Base-by-base conservation (phyloP, 1,140 invertebrate genomes). In the Cheumatopsyche charites region DNA sequence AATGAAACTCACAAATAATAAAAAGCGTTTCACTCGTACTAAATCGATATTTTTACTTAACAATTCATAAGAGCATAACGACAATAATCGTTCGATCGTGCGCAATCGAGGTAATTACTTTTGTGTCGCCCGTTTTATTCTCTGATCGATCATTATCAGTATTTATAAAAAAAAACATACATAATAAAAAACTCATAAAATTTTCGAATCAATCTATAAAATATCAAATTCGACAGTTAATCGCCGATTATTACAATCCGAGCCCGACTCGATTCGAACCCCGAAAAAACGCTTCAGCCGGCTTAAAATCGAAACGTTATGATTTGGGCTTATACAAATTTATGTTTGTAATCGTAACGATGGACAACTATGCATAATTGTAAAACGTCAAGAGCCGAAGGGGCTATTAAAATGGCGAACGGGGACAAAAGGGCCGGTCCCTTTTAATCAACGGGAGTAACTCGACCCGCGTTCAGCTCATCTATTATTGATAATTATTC, bases 401-500 rank as follows among this genome's bases (percentile, higher is more conserved):
- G 29, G 23, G 25, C 62, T 52, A 41, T 65, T 61, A 70, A 70
- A 70, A 61, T 36, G 55, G 29, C 62, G 41, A 65, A 29, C 21
- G 26, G 21, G 45, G 26, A 70, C 36, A 41, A 63, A 71, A 65
- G 49, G 58, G 29, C 21, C 55, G 55, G 55, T 21, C 69, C 63
- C 45, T 43, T 65, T 66, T 58, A 67, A 72, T 72, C 62, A 67
- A 43, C 52, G 21, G 63, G 70, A 67, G 70, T 72, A 72, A 72
- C 47, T 58, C 41, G 62, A 66, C 47, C 47, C 70, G 55, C 58
- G 58, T 12, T 25, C 29, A 25, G 19, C 13, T 63, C 47, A 67
- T 72, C 55, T 72, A 72, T 72, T 67, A 72, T 72, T 72, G 47
- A 72, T 15, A 66, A 65, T 26, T 43, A 73, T 58, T 73, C 43